These are phyloP conservation scores for Dynastes tityus DNA, from an alignment of 2,888 invertebrate genomes.

Conservation along the genomic window DNA sequence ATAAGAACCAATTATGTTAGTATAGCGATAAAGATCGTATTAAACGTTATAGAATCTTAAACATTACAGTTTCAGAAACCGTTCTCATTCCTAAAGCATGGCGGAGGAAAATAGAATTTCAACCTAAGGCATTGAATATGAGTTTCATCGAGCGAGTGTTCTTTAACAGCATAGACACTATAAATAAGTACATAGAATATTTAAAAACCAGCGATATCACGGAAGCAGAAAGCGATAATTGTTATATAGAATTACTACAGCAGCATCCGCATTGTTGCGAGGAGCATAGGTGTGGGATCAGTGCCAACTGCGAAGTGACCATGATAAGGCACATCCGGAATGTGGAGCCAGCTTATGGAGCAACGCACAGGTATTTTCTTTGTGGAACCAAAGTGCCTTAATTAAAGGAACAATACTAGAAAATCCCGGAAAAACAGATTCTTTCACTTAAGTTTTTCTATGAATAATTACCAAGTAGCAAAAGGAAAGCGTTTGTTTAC, in stretches of 20 bases:
- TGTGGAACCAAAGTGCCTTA: too few species aligned
- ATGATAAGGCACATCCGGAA: conserved; percentile 57
- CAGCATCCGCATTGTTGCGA: conserved; percentile 32
- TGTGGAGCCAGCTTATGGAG: conserved; percentile 65
- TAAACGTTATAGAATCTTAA: conserved; percentile 22
- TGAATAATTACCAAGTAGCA: too few species aligned
- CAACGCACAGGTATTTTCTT: conserved; percentile 64
- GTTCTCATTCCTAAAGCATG: conserved; percentile 54
- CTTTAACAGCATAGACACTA: conserved; percentile 28
- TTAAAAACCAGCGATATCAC: conserved; percentile 51
- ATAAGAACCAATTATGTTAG: conserved; percentile 45
- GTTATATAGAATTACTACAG: conserved; percentile 54
- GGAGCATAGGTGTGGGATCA: conserved; percentile 56
- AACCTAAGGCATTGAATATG: not conserved
- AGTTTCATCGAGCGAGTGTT: not conserved
- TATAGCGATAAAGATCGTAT: conserved; percentile 9
- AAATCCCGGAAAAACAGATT: too few species aligned
- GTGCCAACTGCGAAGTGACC: conserved; percentile 52
- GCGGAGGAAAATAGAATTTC: conserved; percentile 44
- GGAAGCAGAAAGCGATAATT: conserved; percentile 56
- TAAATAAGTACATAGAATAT: conserved; percentile 49
- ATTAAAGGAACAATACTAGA: too few species aligned
- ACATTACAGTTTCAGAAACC: conserved; percentile 54
- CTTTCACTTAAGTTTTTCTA: too few species aligned
- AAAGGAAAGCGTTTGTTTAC: too few species aligned